Percentiles rank a stretch among this genome's conserved stretches.
These are phyloP conservation scores for Cydia fagiglandana DNA, from an alignment of 1,140 invertebrate genomes.

Conservation along the genomic window DNA sequence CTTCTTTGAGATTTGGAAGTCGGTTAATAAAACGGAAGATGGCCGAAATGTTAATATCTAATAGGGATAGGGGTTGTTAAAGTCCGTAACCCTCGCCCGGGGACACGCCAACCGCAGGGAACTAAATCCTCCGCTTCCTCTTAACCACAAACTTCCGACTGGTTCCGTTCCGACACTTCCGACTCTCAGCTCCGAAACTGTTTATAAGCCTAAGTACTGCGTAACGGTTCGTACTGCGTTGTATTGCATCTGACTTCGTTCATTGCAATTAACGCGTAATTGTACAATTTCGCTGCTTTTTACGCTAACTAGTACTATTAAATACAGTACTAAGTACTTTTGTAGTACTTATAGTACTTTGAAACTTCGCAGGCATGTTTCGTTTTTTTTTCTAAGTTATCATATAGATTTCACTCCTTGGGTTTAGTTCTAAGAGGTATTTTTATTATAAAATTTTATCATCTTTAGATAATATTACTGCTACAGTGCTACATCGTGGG, in stretches of 20 bases:
- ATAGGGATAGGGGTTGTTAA: constrained; percentile 3
- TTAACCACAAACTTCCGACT: constrained; percentile 26
- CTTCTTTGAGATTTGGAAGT: no score
- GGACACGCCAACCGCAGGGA: background rate
- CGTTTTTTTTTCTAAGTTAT: no score
- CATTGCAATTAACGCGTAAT: background rate
- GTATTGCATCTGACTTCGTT: background rate
- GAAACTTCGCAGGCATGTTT: no score
- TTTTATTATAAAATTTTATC: no score
- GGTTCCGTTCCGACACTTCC: background rate
- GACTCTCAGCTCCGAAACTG: constrained; percentile 9
- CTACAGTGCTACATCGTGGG: no score
- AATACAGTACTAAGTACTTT: no score
- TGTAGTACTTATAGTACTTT: no score
- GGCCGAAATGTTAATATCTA: background rate
- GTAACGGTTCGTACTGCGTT: background rate
- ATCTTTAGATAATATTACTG: no score
- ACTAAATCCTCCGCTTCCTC: constrained; percentile 9
- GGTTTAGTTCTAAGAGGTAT: no score
- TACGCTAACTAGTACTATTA: background rate
- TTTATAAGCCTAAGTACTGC: background rate
- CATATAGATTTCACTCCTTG: no score
- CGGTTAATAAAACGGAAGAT: background rate
- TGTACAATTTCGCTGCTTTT: background rate
- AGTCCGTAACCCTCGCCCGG: background rate